Evolutionary conservation across 2,113 vertebrate species (phyloP).

Genomic region (Illadopsis cleaveri): DNA sequence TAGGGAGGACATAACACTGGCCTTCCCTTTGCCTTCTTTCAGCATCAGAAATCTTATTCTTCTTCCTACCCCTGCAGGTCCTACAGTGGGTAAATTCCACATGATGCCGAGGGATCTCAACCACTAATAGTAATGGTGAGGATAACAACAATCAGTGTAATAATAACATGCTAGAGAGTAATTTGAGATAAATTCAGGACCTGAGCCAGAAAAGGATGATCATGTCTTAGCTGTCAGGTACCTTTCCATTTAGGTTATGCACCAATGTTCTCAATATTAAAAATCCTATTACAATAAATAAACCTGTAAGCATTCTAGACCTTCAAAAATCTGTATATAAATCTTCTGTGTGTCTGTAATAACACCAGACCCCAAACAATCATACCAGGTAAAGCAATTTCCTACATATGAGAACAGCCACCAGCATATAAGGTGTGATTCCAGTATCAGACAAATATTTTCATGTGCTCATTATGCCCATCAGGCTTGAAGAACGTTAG

Average conservation of each 20-base stretch:
- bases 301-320: neutral
- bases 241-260: neutral
- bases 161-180: neutral
- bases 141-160: neutral
- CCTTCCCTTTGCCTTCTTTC: neutral
- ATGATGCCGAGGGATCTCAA: neutral
- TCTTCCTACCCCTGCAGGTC: neutral
- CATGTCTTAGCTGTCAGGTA: neutral
- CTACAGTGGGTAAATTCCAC: neutral
- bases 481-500: neutral
- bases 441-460: neutral
- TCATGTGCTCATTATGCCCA: neutral
- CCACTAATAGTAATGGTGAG: neutral
- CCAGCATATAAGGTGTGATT: neutral
- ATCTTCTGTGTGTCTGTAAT: neutral
- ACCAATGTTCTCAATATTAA: neutral
- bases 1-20: neutral
- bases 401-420: neutral
- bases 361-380: neutral
- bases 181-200: neutral
- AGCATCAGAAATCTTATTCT: neutral
- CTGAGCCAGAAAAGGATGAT: neutral
- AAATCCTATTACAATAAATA: neutral
- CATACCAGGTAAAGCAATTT: slow-evolving; percentile 3
- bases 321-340: neutral